Evolutionary conservation across 2,797 vertebrate genomes (phyloP), one percentile per base, ranked within the genome.

Genomic region (Mastacembelus armatus): DNA sequence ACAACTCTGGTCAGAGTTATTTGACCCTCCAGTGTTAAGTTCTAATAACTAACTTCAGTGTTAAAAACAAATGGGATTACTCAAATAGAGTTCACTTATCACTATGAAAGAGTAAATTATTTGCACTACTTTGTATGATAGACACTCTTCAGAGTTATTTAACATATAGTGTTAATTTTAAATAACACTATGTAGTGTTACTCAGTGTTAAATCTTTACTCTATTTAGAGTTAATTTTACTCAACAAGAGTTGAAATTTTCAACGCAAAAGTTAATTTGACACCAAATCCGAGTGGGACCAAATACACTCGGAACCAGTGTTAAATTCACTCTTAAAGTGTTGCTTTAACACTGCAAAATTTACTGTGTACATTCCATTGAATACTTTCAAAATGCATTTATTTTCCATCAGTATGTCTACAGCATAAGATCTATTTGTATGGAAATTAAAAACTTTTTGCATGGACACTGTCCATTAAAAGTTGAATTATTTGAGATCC

Each of bases 111-210:
- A 55, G 32, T 45, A 21, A 29, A 19, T 38, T 5, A 32, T 66
- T n/a, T 42, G 58, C 40, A 40, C 30, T n/a, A n/a, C n/a, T n/a
- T n/a, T n/a, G n/a, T n/a, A n/a, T n/a, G n/a, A n/a, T 66, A 11
- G 57, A 39, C 54, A 52, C 67, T 77, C 18, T 49, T 7, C 33
- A 69, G 70, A 47, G 64, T 63, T 73, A 58, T 54, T 65, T 45
- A 52, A 67, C 55, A 18, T 67, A n/a, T 54, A 55, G 40, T 71
- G 61, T 50, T 29, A 67, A 24, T 3, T 60, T 56, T 30, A 7
- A 58, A n/a, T 55, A 60, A 35, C 35, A 51, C 36, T 26, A 36
- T 10, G 7, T 18, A 45, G 42, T 70, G 66, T 70, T 15, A 30
- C 22, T 2, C 0, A 66, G 66, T 66, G 66, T 65, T 66, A n/a